A percentile compares a stretch with the other conserved stretches of the same genome.
Evolutionary conservation across 1,140 invertebrate species (phyloP).

Genomic region (Bombus pyrosoma): DNA sequence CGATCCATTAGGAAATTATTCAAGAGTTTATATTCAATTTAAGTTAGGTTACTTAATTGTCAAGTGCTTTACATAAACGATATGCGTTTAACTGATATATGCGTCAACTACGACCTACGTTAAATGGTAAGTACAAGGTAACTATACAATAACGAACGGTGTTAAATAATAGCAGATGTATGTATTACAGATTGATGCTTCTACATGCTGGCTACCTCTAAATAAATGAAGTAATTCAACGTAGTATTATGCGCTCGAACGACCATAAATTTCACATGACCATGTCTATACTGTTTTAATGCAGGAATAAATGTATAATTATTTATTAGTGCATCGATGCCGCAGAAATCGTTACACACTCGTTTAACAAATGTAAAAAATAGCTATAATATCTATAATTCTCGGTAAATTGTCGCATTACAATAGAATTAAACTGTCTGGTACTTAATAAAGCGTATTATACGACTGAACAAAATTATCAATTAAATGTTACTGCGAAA

Average conservation of each 20-base stretch:
- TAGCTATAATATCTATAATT: background rate
- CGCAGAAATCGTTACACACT: background rate
- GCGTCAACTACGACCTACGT: background rate
- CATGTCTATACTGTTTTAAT: background rate
- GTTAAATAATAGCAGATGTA: background rate
- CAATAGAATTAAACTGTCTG: background rate
- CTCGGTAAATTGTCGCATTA: background rate
- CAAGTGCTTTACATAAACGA: too few relatives aligned
- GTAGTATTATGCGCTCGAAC: background rate
- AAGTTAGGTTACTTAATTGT: too few relatives aligned
- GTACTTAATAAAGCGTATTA: background rate
- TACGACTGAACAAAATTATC: background rate
- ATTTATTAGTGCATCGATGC: background rate
- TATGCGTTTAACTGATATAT: too few relatives aligned
- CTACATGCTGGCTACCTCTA: background rate
- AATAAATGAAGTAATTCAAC: background rate
- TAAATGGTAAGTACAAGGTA: background rate
- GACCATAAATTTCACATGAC: background rate
- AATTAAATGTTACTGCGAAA: too few relatives aligned
- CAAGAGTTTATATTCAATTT: too few relatives aligned
- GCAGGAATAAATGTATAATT: background rate
- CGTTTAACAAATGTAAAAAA: background rate
- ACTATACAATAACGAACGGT: background rate
- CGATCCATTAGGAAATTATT: too few relatives aligned
- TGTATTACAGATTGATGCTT: background rate